These are phyloP conservation scores for Lepus oiostolus DNA, from an alignment of 2,797 vertebrate genomes.

Conservation along the genomic window DNA sequence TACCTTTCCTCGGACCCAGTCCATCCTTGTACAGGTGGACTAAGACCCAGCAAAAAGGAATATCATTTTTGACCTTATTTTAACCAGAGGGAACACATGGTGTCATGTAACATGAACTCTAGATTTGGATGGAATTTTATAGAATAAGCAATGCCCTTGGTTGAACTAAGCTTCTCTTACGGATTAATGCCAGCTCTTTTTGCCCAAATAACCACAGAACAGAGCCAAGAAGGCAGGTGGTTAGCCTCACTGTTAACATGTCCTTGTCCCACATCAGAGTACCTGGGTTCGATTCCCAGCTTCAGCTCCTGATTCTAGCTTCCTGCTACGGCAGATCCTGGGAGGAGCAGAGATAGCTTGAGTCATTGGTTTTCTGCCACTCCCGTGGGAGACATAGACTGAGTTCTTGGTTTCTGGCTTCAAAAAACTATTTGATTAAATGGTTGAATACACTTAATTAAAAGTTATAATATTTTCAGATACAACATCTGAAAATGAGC, in stretches of 20 bases:
- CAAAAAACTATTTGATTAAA: slow-evolving; percentile 57
- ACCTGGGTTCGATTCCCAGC: no score
- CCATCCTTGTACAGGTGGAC: no score
- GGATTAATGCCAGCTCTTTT: not conserved
- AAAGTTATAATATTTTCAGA: slow-evolving; percentile 50
- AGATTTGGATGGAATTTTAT: not conserved
- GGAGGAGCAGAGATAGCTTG: no score
- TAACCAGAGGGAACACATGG: slow-evolving; percentile 39
- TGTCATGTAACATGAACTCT: slow-evolving; percentile 34
- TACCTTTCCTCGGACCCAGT: no score
- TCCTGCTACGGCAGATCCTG: no score
- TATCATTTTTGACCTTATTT: slow-evolving; percentile 57
- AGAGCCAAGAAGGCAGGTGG: not conserved
- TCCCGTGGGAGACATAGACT: no score
- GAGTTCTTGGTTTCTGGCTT: no score
- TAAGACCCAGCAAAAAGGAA: slow-evolving; percentile 1
- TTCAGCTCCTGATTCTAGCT: no score
- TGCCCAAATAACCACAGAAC: slow-evolving; percentile 12
- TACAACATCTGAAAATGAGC: slow-evolving; percentile 36
- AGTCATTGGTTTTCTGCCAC: no score
- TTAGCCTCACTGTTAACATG: no score
- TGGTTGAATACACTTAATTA: not conserved
- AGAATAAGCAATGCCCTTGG: not conserved
- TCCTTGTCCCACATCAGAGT: no score
- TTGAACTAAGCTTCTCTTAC: not conserved